Evolutionary conservation across 2,888 invertebrate species (phyloP).

Genomic region (Rhogogaster chlorosoma): DNA sequence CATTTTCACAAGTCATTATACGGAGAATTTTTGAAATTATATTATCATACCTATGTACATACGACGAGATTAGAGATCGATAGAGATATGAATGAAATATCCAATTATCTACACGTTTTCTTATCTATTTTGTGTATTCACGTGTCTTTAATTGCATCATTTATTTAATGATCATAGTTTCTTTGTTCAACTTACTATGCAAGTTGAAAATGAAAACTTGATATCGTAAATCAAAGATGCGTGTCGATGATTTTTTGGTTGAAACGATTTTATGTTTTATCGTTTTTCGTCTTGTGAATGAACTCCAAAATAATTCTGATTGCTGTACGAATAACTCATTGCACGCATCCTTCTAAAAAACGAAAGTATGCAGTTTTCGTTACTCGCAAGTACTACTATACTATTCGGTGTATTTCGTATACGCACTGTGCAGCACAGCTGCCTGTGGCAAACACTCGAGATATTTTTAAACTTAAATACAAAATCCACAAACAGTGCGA

Average conservation of each 20-base stretch:
- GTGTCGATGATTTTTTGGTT: too few species aligned
- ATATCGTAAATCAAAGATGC: background rate
- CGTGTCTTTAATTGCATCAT: background rate
- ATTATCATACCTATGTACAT: background rate
- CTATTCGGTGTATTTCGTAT: background rate
- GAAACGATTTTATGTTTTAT: background rate
- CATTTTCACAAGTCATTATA: background rate
- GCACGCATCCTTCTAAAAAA: background rate
- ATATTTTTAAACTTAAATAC: conserved; percentile 33
- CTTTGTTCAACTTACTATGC: background rate
- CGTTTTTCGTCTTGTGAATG: background rate
- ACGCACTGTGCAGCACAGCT: background rate
- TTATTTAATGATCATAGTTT: background rate
- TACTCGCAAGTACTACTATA: background rate
- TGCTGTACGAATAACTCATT: background rate
- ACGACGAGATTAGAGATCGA: background rate
- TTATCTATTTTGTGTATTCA: background rate
- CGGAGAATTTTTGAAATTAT: background rate
- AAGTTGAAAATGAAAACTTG: background rate
- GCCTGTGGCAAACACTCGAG: conserved; percentile 22
- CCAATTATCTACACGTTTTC: background rate
- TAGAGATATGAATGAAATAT: background rate
- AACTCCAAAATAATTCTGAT: background rate
- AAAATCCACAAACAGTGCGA: conserved; percentile 12
- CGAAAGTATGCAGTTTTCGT: background rate